A percentile compares a stretch with the other conserved stretches of the same genome.
Evolutionary conservation across 2,888 invertebrate genomes (phyloP).

Genomic region (Odontomyia ornata): DNA sequence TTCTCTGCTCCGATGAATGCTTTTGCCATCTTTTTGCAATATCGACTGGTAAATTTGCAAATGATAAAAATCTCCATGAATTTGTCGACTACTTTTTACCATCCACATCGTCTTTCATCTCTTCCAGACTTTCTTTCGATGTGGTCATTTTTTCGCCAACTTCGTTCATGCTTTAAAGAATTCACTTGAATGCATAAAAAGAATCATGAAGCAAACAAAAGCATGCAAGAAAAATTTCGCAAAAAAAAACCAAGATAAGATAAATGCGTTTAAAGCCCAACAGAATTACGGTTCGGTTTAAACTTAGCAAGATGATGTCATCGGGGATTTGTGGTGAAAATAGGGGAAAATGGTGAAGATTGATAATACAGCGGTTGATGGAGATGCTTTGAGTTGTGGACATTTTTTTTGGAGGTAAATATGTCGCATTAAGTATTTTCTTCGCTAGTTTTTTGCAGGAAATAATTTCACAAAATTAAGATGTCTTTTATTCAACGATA

Average conservation of each 20-base stretch:
- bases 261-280: neutral
- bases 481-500: too few species aligned
- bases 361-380: too few species aligned
- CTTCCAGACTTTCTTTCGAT: slow-evolving; percentile 5
- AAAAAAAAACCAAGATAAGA: neutral
- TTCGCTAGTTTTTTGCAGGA: too few species aligned
- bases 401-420: too few species aligned
- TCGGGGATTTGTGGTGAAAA: neutral
- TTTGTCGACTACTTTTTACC: neutral
- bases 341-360: slow-evolving; percentile 11
- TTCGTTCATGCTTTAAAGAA: too few species aligned
- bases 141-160: neutral
- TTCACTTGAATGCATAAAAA: too few species aligned
- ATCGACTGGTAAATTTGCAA: neutral
- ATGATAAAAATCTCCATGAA: neutral
- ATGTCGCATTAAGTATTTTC: too few species aligned
- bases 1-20: neutral
- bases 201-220: too few species aligned
- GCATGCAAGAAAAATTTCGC: neutral
- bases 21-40: neutral
- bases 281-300: neutral
- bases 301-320: slow-evolving; percentile 21
- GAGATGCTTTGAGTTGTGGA: too few species aligned
- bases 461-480: too few species aligned
- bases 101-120: neutral